phyloP scores from a whole-genome alignment of 2,113 vertebrate genomes.

The Diglossa brunneiventris region DNA sequence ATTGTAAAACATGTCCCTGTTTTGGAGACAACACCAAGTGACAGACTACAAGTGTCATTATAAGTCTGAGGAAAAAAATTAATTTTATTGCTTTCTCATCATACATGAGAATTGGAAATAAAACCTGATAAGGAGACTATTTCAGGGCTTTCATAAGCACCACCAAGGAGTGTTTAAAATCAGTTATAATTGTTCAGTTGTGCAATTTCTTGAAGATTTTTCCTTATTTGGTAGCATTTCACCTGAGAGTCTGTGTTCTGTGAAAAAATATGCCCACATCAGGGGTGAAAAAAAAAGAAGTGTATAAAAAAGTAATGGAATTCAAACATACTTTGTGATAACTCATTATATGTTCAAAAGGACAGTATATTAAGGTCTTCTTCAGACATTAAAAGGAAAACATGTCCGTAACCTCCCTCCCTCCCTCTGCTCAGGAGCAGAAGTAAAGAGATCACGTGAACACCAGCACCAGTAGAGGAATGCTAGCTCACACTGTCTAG shows the following conservation, averaged over 20 bases:
- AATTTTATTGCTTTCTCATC: neutral
- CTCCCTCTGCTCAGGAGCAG: neutral
- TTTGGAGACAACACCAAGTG: neutral
- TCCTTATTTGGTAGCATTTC: neutral
- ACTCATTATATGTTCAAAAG: neutral
- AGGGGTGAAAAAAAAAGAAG: neutral
- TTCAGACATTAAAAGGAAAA: neutral
- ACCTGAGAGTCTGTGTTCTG: neutral
- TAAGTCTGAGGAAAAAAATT: neutral
- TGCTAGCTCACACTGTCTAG: neutral
- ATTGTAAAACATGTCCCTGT: neutral
- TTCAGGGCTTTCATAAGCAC: neutral
- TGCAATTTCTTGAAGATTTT: neutral
- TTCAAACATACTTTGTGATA: neutral
- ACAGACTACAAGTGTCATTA: neutral
- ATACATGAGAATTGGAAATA: neutral
- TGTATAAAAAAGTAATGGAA: neutral
- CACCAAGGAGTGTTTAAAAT: neutral
- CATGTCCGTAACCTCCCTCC: accelerated
- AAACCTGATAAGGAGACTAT: neutral
- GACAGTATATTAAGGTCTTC: neutral
- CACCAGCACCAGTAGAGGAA: neutral
- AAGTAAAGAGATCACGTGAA: neutral
- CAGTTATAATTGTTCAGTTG: neutral
- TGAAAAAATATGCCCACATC: neutral